Conservation (phyloP, 2,113 vertebrate genomes). For the Siphamia tubifer region DNA sequence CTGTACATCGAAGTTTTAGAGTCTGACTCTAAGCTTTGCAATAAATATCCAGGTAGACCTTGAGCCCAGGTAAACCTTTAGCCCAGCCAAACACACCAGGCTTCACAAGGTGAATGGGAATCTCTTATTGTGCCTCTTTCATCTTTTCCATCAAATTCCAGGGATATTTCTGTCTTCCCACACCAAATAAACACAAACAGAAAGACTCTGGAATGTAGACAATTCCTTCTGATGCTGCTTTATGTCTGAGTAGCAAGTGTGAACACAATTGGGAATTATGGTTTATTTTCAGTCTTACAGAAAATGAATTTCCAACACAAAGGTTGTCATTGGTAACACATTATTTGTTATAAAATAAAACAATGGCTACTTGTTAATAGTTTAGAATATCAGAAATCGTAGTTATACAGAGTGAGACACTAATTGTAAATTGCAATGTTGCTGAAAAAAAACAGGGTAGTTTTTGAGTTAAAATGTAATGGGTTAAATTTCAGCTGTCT, state of each 20-base stretch:
- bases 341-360: too few species aligned
- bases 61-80: not conserved
- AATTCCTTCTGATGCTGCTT: slow-evolving; percentile 11
- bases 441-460: too few species aligned
- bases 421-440: too few species aligned
- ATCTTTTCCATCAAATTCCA: slow-evolving; percentile 61
- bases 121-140: slow-evolving; percentile 20
- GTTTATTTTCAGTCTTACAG: not conserved
- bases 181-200: slow-evolving; percentile 40
- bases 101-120: slow-evolving; percentile 28
- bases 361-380: too few species aligned
- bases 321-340: not conserved
- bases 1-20: not conserved
- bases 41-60: not conserved
- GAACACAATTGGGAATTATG: not conserved
- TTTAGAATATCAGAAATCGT: too few species aligned
- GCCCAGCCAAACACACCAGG: not conserved
- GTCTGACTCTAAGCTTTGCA: not conserved
- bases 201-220: slow-evolving; percentile 47
- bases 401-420: too few species aligned
- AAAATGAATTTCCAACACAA: not conserved
- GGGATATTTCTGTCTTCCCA: slow-evolving; percentile 40
- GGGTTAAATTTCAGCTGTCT: not conserved
- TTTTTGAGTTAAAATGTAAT: not conserved
- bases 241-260: not conserved